These are phyloP conservation scores for Tridacna gigas DNA, from an alignment of 2,888 invertebrate species.

Conservation along the genomic window DNA sequence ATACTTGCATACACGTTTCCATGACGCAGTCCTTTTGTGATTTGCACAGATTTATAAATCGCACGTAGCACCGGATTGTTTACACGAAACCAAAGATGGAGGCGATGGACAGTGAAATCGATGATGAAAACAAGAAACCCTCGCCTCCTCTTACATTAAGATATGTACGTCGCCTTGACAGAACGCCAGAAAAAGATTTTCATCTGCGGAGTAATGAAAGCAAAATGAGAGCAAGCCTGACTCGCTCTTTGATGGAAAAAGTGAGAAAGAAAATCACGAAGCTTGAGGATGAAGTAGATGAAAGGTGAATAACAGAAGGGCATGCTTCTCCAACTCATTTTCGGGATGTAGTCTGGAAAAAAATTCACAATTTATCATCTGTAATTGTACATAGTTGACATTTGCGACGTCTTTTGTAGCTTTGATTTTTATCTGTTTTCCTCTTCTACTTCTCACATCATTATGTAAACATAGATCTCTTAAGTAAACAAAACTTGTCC, in stretches of 20 bases:
- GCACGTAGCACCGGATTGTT: slow-evolving; percentile 62
- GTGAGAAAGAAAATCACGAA: slow-evolving; percentile 70
- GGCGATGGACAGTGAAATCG: slow-evolving; percentile 28
- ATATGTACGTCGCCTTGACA: slow-evolving; percentile 69
- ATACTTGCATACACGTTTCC: too few relatives aligned
- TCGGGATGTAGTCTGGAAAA: too few relatives aligned
- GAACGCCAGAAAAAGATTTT: slow-evolving; percentile 75
- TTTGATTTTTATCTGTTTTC: background rate
- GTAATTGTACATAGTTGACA: background rate
- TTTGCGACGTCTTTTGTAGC: background rate
- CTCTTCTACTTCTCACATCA: too few relatives aligned
- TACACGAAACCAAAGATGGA: slow-evolving; percentile 70
- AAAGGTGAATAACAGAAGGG: slow-evolving; percentile 67
- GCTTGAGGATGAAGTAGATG: slow-evolving; percentile 76
- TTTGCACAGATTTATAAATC: slow-evolving; percentile 22
- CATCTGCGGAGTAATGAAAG: slow-evolving; percentile 63
- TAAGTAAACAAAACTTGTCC: too few relatives aligned
- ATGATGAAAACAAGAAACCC: background rate
- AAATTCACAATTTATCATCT: too few relatives aligned
- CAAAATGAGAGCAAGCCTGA: slow-evolving; percentile 70
- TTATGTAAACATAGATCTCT: too few relatives aligned
- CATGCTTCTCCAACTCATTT: too few relatives aligned
- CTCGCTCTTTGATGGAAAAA: slow-evolving; percentile 70
- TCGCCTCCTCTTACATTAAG: slow-evolving; percentile 38
- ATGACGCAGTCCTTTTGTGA: background rate